Evolutionary conservation across 2,888 invertebrate species (phyloP), one percentile per base, ranked within the genome.

Genomic region (Salpingus planirostris): DNA sequence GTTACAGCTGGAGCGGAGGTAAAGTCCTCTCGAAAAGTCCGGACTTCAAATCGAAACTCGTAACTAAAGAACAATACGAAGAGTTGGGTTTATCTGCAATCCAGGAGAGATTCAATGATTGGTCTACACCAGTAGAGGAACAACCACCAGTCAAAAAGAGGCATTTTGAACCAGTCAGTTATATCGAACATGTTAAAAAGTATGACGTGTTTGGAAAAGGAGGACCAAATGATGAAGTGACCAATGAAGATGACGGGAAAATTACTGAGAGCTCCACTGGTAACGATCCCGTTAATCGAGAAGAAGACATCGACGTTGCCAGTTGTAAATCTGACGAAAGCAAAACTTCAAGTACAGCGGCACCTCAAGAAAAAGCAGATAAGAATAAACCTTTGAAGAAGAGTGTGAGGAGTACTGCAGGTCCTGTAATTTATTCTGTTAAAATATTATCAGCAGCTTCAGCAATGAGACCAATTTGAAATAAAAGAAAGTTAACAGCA

Each of bases 1-100:
- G 80, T 0, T 89, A 89, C 60, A 76, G 90, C 0, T 96, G 95
- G 95, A 74, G 81, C 50, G 95, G 93, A 2, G 96, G 92, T 0
- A 80, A 78, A 45, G 62, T 73, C 24, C 66, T 95, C 23, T 76
- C 86, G 2, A 68, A 76, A 46, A 81, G 85, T 57, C 71, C 83
- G 7, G 74, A 78, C 22, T 86, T 92, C 47, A 72, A 77, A 40
- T 76, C 73, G 0, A 70, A 76, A 47, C 67, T 84, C 38, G 78
- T 92, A 2, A 84, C 87, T 0, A 78, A 78, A 49, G 83, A 87
- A 44, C 85, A 92, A 49, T 96, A 90, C 60, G 90, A 92, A 41
- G 93, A 95, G 59, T 77, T 83, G 54, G 95, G 95, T 8, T 66
- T 72, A 21, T 59, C 59, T 22, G 60, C 72, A 25, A 76, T 76